These are phyloP conservation scores for Agrochola circellaris DNA, from an alignment of 2,888 invertebrate species.

Conservation along the genomic window DNA sequence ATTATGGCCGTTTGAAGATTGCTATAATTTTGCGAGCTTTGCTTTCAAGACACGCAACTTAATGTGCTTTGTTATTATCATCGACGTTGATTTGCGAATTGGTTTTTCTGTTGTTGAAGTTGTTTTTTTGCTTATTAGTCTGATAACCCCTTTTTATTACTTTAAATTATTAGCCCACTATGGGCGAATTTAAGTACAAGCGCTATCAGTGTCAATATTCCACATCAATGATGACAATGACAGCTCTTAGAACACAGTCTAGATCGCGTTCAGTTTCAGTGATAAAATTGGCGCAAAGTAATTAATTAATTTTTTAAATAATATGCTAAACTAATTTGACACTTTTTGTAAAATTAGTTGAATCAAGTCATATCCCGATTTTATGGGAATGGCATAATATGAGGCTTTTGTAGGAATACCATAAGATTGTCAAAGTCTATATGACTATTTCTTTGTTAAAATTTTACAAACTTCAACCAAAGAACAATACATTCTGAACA, in stretches of 20 bases:
- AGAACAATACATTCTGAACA: slow-evolving; percentile 40
- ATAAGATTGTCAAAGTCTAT: background rate
- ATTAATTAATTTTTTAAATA: background rate
- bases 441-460: slow-evolving; percentile 13
- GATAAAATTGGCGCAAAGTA: background rate
- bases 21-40: slow-evolving; percentile 73
- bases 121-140: background rate
- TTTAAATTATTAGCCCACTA: no score
- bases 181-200: no score
- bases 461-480: slow-evolving; percentile 2
- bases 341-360: background rate
- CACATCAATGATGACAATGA: background rate
- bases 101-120: slow-evolving; percentile 8
- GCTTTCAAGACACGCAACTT: slow-evolving; percentile 68
- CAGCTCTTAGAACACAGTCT: background rate
- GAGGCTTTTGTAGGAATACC: background rate
- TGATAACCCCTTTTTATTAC: no score
- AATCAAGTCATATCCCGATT: background rate
- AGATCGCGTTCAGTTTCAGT: background rate
- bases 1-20: slow-evolving; percentile 76
- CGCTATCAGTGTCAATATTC: background rate
- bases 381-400: background rate
- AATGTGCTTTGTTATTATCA: slow-evolving; percentile 58
- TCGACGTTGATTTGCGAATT: slow-evolving; percentile 43
- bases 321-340: no score